A percentile compares a stretch with the other conserved stretches of the same genome.
Conservation (phyloP, 2,888 invertebrate genomes). For the Lordiphosa andalusiaca region DNA sequence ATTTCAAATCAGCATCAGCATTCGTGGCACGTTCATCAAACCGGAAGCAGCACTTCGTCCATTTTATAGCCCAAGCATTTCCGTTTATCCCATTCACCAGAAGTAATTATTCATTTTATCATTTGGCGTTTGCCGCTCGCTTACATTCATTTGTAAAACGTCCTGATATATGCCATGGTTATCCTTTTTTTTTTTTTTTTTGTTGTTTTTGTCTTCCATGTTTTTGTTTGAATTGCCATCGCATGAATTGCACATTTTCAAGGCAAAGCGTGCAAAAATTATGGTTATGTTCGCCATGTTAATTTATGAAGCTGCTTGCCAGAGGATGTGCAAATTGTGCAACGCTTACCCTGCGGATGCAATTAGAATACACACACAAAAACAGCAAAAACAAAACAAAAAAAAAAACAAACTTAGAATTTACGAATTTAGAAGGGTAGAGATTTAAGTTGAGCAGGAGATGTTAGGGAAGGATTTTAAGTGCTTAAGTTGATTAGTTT, state of each 20-base stretch:
- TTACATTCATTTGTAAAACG: slow-evolving; percentile 22
- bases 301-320: slow-evolving; percentile 43
- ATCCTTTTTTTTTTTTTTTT: slow-evolving; percentile 15
- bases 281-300: slow-evolving; percentile 39
- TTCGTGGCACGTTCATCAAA: slow-evolving; percentile 35
- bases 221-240: slow-evolving; percentile 57
- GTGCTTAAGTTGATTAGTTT: no score
- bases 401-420: no score
- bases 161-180: slow-evolving; percentile 39
- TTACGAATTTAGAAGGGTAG: not conserved
- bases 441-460: slow-evolving; percentile 2
- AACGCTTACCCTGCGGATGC: slow-evolving; percentile 52
- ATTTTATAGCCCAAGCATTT: slow-evolving; percentile 30
- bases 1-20: slow-evolving; percentile 2
- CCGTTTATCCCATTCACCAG: slow-evolving; percentile 29
- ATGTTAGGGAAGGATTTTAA: slow-evolving; percentile 5
- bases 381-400: slow-evolving; percentile 24
- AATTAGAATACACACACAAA: slow-evolving; percentile 45
- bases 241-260: slow-evolving; percentile 61
- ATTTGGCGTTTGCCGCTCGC: slow-evolving; percentile 31
- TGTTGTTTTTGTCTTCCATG: slow-evolving; percentile 1
- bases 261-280: slow-evolving; percentile 43
- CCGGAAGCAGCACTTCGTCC: slow-evolving; percentile 35
- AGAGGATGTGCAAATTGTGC: slow-evolving; percentile 30
- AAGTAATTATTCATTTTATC: slow-evolving; percentile 52